Evolutionary conservation across 2,113 vertebrate species (phyloP).

Genomic region (Cryptoleucopteryx plumbea): DNA sequence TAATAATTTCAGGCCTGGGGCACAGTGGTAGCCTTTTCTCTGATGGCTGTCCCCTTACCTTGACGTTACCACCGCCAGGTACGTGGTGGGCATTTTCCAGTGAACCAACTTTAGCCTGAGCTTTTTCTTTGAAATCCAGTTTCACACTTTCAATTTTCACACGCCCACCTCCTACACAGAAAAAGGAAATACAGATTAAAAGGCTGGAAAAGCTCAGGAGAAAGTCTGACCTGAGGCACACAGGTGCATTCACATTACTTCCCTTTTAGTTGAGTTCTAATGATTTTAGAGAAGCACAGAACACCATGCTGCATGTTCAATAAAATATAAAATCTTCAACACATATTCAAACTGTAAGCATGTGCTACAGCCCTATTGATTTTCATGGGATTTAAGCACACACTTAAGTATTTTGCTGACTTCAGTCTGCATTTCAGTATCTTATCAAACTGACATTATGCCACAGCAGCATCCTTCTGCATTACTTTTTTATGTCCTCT

Average conservation of each 20-base stretch:
- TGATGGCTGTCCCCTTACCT: slow-evolving; percentile 74
- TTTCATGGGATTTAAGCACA: neutral
- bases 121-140: slow-evolving; percentile 99
- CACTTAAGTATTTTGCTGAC: neutral
- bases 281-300: neutral
- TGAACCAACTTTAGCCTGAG: slow-evolving; percentile 97
- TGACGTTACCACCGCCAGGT: slow-evolving; percentile 86
- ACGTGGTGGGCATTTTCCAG: slow-evolving; percentile 92
- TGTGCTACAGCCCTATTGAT: neutral
- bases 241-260: rapidly evolving
- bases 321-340: neutral
- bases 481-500: neutral
- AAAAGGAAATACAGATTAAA: slow-evolving; percentile 3
- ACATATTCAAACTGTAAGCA: neutral
- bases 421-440: neutral
- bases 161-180: slow-evolving; percentile 85
- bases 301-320: neutral
- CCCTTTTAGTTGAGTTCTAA: neutral
- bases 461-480: neutral
- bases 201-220: neutral
- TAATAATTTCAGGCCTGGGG: neutral
- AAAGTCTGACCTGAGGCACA: neutral
- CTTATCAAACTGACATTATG: neutral
- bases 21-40: neutral
- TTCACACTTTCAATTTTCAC: slow-evolving; percentile 96